Evolutionary conservation across 1,140 invertebrate genomes (phyloP), one percentile per base, ranked within the genome.

Genomic region (Lucilia cuprina): DNA sequence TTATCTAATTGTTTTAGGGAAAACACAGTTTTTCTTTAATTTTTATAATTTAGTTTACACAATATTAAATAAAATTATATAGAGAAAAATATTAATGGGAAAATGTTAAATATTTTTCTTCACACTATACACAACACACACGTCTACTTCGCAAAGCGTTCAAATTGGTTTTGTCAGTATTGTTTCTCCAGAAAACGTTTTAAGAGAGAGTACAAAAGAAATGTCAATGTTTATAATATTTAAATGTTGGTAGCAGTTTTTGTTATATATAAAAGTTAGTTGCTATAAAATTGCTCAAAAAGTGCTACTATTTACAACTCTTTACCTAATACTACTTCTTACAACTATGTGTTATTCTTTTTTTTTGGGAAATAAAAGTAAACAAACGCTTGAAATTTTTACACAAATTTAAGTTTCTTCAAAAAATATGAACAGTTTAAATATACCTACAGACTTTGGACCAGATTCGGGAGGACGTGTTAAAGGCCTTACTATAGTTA

Each of bases 401-500:
- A 41, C 41, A 41, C 2, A 41, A 2, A 41, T 10, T 41, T 10
- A 2, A 2, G 7, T 41, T 41, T 41, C 7, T 41, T 41, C 41
- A 2, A 83, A 60, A 85, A 86, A 14, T 21, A 86, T 85, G 86
- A 84, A 77, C 60, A 85, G 25, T n/a, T 78, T 94, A 93, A 93
- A 93, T 88, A 92, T 94, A 83, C 94, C 94, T 17, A 94, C 95
- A 78, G 96, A 96, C 89, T 96, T 96, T 89, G 95, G 95, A 2
- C 95, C 95, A 0, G 96, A 96, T 92, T 96, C 96, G 17, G 95
- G 96, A 13, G 96, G 95, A 2, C 92, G 96, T 91, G 92, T 96
- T 2, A 96, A 96, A 95, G 98, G 97, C 77, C 91, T 98, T 3
- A 96, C 95, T 5, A 96, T 99, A 86, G 94, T 99, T 0, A 99